Percentiles rank a stretch among this genome's conserved stretches.
phyloP scores from a whole-genome alignment of 2,888 invertebrate species.

The Drosophila kanekoi region DNA sequence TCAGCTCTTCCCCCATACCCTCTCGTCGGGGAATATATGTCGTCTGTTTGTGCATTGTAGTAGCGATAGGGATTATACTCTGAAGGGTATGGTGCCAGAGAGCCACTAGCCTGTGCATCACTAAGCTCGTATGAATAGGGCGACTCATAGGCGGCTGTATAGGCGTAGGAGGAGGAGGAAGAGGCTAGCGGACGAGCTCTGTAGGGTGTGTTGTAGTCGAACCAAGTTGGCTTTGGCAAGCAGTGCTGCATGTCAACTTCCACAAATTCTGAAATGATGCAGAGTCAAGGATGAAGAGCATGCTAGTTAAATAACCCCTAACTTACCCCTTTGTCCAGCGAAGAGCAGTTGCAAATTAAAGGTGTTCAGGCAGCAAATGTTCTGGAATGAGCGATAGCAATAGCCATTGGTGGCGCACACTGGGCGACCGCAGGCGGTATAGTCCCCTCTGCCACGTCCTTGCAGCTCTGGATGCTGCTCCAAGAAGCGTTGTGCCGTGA shows the following conservation, averaged over 20 bases:
- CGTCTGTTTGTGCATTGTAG: background rate
- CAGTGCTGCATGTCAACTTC: constrained; percentile 29
- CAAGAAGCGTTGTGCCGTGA: constrained; percentile 28
- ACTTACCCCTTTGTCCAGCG: constrained; percentile 30
- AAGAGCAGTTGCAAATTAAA: constrained; percentile 32
- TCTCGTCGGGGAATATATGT: constrained; percentile 4
- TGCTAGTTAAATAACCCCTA: too few relatives aligned
- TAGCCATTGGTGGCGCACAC: constrained; percentile 42
- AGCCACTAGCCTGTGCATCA: too few relatives aligned
- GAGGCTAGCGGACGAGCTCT: background rate
- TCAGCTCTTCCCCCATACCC: background rate
- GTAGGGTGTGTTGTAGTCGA: constrained; percentile 25
- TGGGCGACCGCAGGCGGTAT: constrained; percentile 22
- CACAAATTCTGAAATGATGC: constrained; percentile 20
- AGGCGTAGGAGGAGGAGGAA: background rate
- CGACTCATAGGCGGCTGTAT: background rate
- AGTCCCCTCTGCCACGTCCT: background rate
- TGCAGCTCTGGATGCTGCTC: constrained; percentile 2
- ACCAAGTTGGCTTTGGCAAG: constrained; percentile 15
- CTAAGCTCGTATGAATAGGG: background rate
- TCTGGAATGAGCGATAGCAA: constrained; percentile 40
- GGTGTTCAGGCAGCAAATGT: constrained; percentile 20
- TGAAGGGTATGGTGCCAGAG: background rate
- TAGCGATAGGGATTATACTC: constrained; percentile 4
- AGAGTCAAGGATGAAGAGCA: background rate